Base-by-base conservation (phyloP, 2,888 invertebrate genomes). In the Cerceris ruficornis region DNA sequence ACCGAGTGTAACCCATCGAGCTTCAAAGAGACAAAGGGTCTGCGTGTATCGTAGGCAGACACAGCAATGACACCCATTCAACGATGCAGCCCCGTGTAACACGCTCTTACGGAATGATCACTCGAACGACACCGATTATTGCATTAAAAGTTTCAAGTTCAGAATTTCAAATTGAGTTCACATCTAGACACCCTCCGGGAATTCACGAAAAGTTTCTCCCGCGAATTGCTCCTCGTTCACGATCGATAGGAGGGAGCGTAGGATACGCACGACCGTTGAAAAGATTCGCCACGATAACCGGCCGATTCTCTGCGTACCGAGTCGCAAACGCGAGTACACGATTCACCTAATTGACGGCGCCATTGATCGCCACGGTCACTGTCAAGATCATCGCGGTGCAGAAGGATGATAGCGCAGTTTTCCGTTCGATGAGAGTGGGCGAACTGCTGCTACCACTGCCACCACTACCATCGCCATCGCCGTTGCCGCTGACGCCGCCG, bases 361-460 rank as follows among this genome's bases (percentile, higher is more conserved):
- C 81, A 78, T 77, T 86, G 85, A 88, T 88, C 82, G 85, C 80
- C 82, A 82, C 78, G 87, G 86, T 87, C 88, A 87, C 81, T 88
- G 87, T 87, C 87, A 88, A 89, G 87, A 89, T 87, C 88, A 87
- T 81, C 69, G 69, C 8, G 65, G 42, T 41, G 72, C 69, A 61
- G 70, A 69, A 77, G 74, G 70, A 81, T 69, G 75, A 80, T 58
- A 55, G 41, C 69, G 69, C 62, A 46, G 65, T 81, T 81, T 81
- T 73, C 64, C 60, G 60, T 15, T 8, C 60, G 75, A 59, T n/a
- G 43, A 43, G 76, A 69, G 70, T 69, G 71, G 66, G 66, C 65
- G 54, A 80, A 42, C 14, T 13, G 41, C 17, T 13, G 69, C 39
- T 4, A 17, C 28, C 28, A 28, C 28, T 28, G 28, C 28, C 28